Conservation (phyloP, 2,888 invertebrate genomes). For the Melanostoma scalare region DNA sequence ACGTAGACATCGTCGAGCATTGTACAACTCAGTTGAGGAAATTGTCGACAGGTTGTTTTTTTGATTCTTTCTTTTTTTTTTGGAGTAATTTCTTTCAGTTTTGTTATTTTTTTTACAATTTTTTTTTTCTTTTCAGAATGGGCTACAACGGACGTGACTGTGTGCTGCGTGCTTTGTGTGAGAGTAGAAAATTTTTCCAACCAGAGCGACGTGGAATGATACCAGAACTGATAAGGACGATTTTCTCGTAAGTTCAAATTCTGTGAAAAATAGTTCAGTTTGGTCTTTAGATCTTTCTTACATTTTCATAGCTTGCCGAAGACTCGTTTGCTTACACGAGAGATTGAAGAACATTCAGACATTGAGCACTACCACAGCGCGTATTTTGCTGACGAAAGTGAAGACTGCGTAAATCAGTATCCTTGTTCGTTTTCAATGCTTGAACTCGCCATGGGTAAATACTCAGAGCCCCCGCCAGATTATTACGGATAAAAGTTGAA, state of each 20-base stretch:
- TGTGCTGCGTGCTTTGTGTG: slow-evolving; percentile 88
- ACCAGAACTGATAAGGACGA: slow-evolving; percentile 87
- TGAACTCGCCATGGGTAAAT: slow-evolving; percentile 87
- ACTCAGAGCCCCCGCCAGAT: slow-evolving; percentile 77
- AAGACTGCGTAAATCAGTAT: slow-evolving; percentile 84
- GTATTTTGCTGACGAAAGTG: slow-evolving; percentile 83
- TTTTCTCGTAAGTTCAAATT: slow-evolving; percentile 85
- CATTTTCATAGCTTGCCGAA: slow-evolving; percentile 87
- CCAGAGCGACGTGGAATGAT: slow-evolving; percentile 86
- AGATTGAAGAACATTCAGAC: slow-evolving; percentile 86
- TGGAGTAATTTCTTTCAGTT: too few relatives aligned
- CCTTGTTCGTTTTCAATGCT: slow-evolving; percentile 88
- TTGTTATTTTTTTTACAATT: not conserved
- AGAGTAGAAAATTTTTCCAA: slow-evolving; percentile 87
- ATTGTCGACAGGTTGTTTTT: slow-evolving; percentile 86
- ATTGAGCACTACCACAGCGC: slow-evolving; percentile 87
- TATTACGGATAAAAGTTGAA: slow-evolving; percentile 72
- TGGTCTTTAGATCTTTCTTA: not conserved
- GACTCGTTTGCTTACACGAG: slow-evolving; percentile 85
- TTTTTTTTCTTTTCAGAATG: slow-evolving; percentile 84
- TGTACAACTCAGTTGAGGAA: slow-evolving; percentile 79
- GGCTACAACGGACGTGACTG: slow-evolving; percentile 89
- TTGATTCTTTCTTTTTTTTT: too few relatives aligned
- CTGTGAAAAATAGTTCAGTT: not conserved
- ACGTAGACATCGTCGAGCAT: slow-evolving; percentile 80